Base-by-base conservation (phyloP, 1,140 invertebrate genomes). In the Fopius arisanus region DNA sequence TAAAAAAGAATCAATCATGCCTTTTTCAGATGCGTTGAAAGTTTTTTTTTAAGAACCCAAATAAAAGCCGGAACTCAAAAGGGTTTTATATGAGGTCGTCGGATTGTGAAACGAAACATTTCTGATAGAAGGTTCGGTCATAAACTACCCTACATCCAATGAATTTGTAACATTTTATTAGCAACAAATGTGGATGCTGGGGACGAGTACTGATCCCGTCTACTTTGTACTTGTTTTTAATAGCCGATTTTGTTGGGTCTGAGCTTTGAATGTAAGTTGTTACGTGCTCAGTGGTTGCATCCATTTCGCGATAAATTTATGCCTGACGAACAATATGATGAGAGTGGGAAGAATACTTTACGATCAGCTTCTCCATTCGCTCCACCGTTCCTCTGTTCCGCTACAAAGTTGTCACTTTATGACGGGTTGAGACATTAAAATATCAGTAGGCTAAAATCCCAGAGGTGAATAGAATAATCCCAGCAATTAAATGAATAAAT, bases 101-200 rank as follows among this genome's bases (percentile, higher is more conserved):
- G 14, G 19, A 59, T 3, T 16, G 21, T 26, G 26, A 59, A 59
- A 59, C 23, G 19, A 26, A 59, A 26, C 75, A 68, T 73, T 75
- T 78, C 67, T 76, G 78, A 84, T 81, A n/a, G 80, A 83, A 84
- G 78, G 75, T 67, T 37, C 73, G 26, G 37, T 77, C 82, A 78
- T 86, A 86, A 86, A 86, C 79, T 76, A 78, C 76, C 79, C 81
- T 77, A 75, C 76, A 78, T 82, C 78, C 82, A 72, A 80, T 83
- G 83, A 86, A 86, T 86, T 83, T 84, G 83, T 84, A 84, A 82
- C 78, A 82, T 86, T 86, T 86, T 85, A 86, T 86, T 84, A 82
- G 79, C 72, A 67, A 72, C 54, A 51, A 29, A 40, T 4, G 48
- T 29, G 33, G 29, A 69, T 48, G 40, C 14, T 48, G 37, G 40